Base-by-base conservation (phyloP, 2,888 invertebrate genomes). In the Zonitis immaculata region DNA sequence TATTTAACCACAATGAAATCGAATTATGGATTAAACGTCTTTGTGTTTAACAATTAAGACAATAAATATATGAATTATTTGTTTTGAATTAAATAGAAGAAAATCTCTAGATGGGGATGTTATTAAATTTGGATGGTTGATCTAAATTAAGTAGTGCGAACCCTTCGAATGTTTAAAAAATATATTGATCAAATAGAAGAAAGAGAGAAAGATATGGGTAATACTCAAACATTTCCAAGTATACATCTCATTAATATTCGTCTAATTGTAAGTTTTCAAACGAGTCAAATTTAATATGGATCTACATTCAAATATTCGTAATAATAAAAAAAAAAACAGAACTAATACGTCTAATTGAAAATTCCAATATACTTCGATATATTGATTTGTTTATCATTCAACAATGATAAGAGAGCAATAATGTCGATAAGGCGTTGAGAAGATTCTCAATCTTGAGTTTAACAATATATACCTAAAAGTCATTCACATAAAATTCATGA, bases 401-500 rank as follows among this genome's bases (percentile, higher is more conserved):
- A 50, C 54, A 52, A 46, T 57, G 57, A 60, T 60, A 57, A 57
- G 56, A 49, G 49, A 49, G 49, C 49, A 51, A 49, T 44, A 58
- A 53, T 55, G 54, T 50, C 54, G 49, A 54, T 56, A 57, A 60
- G 57, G 53, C 56, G 49, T 55, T 43, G 5, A 55, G 52, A 49
- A 54, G 48, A 47, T 56, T 51, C 51, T 54, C 58, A 60, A 60
- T 60, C 56, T 54, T 58, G 52, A 46, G 46, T 35, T 54, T 51
- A 49, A 58, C 60, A 60, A 57, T 60, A 60, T 59, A 56, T n/a
- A n/a, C 54, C 56, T 44, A 52, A 51, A 57, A 57, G 57, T 56
- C 54, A 60, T 60, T 60, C 58, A 58, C 58, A 60, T 58, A 58
- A 60, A 60, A 57, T 60, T 53, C 55, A 57, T 57, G 56, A 60